Evolutionary conservation across 1,140 invertebrate genomes (phyloP), one percentile per base, ranked within the genome.

Genomic region (Achroia grisella): DNA sequence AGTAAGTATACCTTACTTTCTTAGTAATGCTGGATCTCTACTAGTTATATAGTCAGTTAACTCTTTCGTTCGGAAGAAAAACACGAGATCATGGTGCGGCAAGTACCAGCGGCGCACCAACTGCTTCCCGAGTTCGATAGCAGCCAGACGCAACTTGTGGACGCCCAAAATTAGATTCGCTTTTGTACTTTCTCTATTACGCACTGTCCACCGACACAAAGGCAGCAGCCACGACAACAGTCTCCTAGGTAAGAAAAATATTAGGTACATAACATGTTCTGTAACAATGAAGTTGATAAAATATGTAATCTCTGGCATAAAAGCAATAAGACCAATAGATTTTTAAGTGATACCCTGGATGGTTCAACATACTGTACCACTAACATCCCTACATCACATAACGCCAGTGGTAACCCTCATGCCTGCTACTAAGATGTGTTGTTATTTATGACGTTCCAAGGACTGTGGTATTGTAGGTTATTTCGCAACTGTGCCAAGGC

Each of bases 61-160:
- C 77, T 96, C 94, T 30, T 86, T 52, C 17, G 89, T 78, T 1
- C 91, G 91, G 39, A 96, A 82, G 72, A 89, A 93, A 67, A 90
- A 94, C 14, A 95, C 71, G 0, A 95, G 74, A 14, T 92, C 88
- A 10, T 68, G 56, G 34, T 91, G 86, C 0, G 93, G 93, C 10
- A 96, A 52, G 9, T 87, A 79, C 48, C 91, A 91, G 51, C 92
- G 87, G 1, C 64, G 52, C 0, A 89, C 86, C 77, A 95, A 86
- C 12, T 89, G 52, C 10, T 84, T 53, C 0, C 87, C 91, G 3
- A 95, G 67, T 32, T 75, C 67, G 31, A 83, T 73, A 52, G 90
- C 91, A 0, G 88, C 91, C 13, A 89, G 29, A 41, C 93, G 87
- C 10, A 93, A 56, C 57, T 87, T 87, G 58, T 95, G 89, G 0